phyloP scores from a whole-genome alignment of 2,888 invertebrate species.

The Phyllotreta cruciferae region DNA sequence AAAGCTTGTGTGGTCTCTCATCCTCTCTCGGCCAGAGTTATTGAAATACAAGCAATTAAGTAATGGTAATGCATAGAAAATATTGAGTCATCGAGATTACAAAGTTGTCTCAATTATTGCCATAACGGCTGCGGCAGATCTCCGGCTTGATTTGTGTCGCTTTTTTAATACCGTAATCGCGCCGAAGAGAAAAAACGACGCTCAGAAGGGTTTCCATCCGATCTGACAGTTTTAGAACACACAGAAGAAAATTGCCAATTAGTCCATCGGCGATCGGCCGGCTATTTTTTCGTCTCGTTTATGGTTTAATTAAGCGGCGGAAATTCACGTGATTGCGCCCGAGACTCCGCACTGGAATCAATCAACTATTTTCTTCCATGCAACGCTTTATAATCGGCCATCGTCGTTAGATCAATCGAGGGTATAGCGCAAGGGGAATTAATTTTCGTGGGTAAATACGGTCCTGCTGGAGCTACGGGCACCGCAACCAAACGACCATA shows the following conservation, averaged over 20 bases:
- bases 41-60: conserved; percentile 28
- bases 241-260: conserved; percentile 14
- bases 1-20: too few relatives aligned
- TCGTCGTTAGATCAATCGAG: too few relatives aligned
- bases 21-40: conserved; percentile 1
- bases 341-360: too few relatives aligned
- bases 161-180: neutral
- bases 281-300: conserved; percentile 4
- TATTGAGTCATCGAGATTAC: conserved; percentile 29
- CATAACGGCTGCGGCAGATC: conserved; percentile 18
- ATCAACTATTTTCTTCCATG: too few relatives aligned
- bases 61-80: conserved; percentile 24
- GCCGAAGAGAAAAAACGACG: too few relatives aligned
- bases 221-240: conserved; percentile 9
- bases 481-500: conserved; percentile 17
- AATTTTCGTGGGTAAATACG: neutral
- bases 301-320: conserved; percentile 9
- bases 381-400: too few relatives aligned
- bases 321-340: conserved; percentile 6
- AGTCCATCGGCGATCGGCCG: neutral
- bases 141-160: conserved; percentile 19
- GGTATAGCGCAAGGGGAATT: too few relatives aligned
- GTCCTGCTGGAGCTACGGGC: conserved; percentile 2
- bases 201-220: neutral
- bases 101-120: conserved; percentile 29